phyloP scores from a whole-genome alignment of 1,140 invertebrate species.

The Lepidurus couesii region DNA sequence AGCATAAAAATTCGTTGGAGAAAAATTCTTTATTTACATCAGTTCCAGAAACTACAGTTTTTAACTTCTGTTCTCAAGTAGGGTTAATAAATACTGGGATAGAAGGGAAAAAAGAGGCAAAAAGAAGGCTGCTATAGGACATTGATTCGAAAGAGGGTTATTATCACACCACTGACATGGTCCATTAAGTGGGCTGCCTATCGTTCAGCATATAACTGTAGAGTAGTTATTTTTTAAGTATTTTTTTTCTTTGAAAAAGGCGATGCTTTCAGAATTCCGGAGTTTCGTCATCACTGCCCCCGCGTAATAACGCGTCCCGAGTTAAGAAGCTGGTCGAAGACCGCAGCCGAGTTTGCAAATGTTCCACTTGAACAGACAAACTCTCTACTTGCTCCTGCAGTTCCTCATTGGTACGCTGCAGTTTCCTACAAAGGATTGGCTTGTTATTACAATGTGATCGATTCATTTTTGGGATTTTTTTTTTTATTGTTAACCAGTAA shows the following conservation, averaged over 20 bases:
- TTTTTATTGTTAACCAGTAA: slow-evolving; percentile 4
- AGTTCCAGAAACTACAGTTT: too few relatives aligned
- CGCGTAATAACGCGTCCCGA: neutral
- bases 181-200: neutral
- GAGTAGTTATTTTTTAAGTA: neutral
- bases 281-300: neutral
- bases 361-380: slow-evolving; percentile 68
- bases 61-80: too few relatives aligned
- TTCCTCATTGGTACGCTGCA: slow-evolving; percentile 71
- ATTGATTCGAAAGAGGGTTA: neutral
- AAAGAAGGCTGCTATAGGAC: neutral
- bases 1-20: too few relatives aligned
- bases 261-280: neutral
- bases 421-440: slow-evolving; percentile 48
- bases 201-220: neutral
- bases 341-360: slow-evolving; percentile 64
- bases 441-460: slow-evolving; percentile 24
- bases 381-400: slow-evolving; percentile 70
- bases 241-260: neutral
- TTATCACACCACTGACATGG: slow-evolving; percentile 7
- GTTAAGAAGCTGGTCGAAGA: neutral
- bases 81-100: neutral
- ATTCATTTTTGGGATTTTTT: neutral
- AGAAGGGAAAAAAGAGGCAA: neutral
- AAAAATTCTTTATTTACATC: too few relatives aligned